These are phyloP conservation scores for Drosophila glabriapex DNA, from an alignment of 2,888 invertebrate genomes.

Conservation along the genomic window DNA sequence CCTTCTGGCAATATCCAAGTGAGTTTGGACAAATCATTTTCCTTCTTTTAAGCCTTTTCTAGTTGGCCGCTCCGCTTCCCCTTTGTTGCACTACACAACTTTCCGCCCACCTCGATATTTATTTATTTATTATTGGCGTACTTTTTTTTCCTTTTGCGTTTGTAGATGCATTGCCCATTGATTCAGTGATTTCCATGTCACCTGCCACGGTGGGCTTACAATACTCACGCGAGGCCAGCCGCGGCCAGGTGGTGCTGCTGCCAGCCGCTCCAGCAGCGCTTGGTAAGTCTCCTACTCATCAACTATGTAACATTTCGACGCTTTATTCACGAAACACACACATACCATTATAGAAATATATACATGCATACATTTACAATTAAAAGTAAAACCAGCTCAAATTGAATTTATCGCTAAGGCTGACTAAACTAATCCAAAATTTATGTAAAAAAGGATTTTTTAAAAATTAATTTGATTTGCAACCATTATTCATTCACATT, in stretches of 20 bases:
- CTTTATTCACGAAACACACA: conserved; percentile 20
- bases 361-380: not conserved
- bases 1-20: conserved; percentile 93
- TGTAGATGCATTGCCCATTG: conserved; percentile 90
- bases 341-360: not conserved
- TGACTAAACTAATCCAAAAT: not conserved
- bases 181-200: conserved; percentile 90
- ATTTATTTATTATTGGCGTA: conserved; percentile 40
- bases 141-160: conserved; percentile 43
- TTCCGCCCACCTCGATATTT: conserved; percentile 23
- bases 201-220: conserved; percentile 93
- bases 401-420: not conserved
- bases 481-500: not conserved
- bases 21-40: conserved; percentile 83
- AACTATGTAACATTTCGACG: conserved; percentile 13
- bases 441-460: not conserved
- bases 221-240: conserved; percentile 93
- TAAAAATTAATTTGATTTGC: not conserved
- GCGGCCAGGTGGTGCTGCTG: conserved; percentile 92
- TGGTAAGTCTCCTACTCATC: conserved; percentile 84
- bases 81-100: not conserved
- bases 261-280: conserved; percentile 89
- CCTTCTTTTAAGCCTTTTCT: conserved; percentile 3
- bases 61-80: conserved; percentile 10
- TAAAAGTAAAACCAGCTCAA: not conserved